Conservation (phyloP, 1,140 invertebrate genomes). For the Neoseiulus cucumeris region DNA sequence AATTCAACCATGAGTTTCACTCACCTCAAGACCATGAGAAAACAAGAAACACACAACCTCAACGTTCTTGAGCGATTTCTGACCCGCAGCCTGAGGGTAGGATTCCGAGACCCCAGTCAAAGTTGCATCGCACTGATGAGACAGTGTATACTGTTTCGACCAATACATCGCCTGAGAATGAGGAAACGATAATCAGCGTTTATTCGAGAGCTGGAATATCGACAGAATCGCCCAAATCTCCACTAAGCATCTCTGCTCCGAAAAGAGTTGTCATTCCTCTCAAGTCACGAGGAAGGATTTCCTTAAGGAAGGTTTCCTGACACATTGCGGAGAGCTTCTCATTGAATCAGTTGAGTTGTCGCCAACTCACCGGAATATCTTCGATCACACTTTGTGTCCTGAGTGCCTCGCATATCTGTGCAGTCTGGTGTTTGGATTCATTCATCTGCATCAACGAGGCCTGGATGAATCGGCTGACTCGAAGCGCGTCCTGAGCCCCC, state of each 20-base stretch:
- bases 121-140: not conserved
- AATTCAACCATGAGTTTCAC: too few species aligned
- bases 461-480: not conserved
- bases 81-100: not conserved
- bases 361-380: slow-evolving; percentile 1
- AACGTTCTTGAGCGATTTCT: slow-evolving; percentile 7
- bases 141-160: not conserved
- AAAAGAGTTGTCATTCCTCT: too few species aligned
- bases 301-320: too few species aligned
- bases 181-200: too few species aligned
- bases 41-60: slow-evolving; percentile 4
- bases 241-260: too few species aligned
- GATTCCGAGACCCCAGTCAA: not conserved
- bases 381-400: not conserved
- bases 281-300: too few species aligned
- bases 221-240: too few species aligned
- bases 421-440: not conserved
- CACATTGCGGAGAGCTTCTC: too few species aligned
- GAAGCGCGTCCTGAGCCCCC: not conserved
- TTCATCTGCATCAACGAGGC: not conserved
- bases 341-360: too few species aligned
- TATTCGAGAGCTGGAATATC: too few species aligned
- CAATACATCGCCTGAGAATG: not conserved
- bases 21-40: slow-evolving; percentile 3
- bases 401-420: not conserved